phyloP scores from a whole-genome alignment of 2,113 vertebrate species.

The Varanus salvator region DNA sequence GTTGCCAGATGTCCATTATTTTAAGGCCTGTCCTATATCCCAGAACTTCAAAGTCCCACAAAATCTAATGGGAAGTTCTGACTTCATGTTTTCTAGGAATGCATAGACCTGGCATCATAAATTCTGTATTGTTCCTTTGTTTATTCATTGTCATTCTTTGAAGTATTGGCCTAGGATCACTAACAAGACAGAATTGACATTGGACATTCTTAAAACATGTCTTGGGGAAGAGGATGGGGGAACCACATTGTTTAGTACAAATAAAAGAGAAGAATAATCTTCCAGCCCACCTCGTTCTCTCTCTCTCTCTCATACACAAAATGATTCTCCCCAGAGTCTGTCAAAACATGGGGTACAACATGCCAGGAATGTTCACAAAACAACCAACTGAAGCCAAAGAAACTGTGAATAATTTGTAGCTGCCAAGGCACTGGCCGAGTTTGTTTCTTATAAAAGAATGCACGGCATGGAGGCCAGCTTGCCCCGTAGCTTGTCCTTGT shows the following conservation, averaged over 20 bases:
- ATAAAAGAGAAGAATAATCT: neutral
- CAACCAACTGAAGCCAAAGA: neutral
- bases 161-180: neutral
- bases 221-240: neutral
- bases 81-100: neutral
- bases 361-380: neutral
- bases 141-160: neutral
- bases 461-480: slow-evolving; percentile 10
- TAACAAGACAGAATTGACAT: neutral
- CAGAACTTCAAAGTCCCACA: neutral
- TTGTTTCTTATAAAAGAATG: neutral
- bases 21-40: neutral
- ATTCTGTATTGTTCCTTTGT: neutral
- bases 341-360: neutral
- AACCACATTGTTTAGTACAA: neutral
- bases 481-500: slow-evolving; percentile 41
- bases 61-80: neutral
- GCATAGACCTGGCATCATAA: neutral
- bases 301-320: neutral
- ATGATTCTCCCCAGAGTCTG: neutral
- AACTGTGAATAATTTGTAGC: neutral
- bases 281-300: too few species aligned
- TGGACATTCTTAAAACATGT: neutral
- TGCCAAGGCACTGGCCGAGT: neutral
- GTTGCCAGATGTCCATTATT: slow-evolving; percentile 9